Evolutionary conservation across 2,888 invertebrate species (phyloP).

Genomic region (Phaedon cochleariae): DNA sequence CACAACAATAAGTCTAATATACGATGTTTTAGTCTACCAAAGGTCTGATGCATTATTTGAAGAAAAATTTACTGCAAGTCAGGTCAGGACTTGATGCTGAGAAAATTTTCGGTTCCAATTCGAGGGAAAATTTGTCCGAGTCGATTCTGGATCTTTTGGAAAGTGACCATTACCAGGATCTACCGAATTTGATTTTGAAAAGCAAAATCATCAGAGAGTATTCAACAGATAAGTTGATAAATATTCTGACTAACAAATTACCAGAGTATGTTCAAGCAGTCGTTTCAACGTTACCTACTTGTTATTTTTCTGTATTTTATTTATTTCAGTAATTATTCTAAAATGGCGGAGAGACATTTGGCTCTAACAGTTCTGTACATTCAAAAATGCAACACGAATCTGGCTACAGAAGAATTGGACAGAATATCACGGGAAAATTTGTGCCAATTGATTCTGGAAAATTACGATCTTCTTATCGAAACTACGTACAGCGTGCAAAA

Average conservation of each 20-base stretch:
- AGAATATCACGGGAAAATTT: conserved; percentile 61
- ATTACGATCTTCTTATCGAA: conserved; percentile 66
- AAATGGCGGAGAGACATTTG: conserved; percentile 58
- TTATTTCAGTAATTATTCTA: conserved; percentile 38
- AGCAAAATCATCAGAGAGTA: conserved; percentile 66
- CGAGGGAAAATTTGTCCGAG: conserved; percentile 59
- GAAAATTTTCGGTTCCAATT: conserved; percentile 58
- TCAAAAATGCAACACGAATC: conserved; percentile 63
- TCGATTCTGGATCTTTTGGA: conserved; percentile 61
- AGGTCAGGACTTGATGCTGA: conserved; percentile 63
- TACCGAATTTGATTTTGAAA: conserved; percentile 65
- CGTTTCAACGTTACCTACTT: background rate
- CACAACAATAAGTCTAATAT: background rate
- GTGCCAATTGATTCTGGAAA: conserved; percentile 58
- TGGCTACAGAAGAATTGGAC: conserved; percentile 63
- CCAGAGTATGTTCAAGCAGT: conserved; percentile 43
- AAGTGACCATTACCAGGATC: conserved; percentile 59
- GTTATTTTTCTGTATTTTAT: conserved; percentile 29
- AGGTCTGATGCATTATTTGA: conserved; percentile 59
- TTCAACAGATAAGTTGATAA: conserved; percentile 66
- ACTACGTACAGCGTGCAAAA: conserved; percentile 55
- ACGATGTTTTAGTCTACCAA: conserved; percentile 52
- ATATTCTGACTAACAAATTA: conserved; percentile 57
- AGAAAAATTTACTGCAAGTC: conserved; percentile 58
- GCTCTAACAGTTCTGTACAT: conserved; percentile 65